A percentile compares a stretch with the other conserved stretches of the same genome.
phyloP scores from a whole-genome alignment of 2,113 vertebrate species.

The Thymallus thymallus region DNA sequence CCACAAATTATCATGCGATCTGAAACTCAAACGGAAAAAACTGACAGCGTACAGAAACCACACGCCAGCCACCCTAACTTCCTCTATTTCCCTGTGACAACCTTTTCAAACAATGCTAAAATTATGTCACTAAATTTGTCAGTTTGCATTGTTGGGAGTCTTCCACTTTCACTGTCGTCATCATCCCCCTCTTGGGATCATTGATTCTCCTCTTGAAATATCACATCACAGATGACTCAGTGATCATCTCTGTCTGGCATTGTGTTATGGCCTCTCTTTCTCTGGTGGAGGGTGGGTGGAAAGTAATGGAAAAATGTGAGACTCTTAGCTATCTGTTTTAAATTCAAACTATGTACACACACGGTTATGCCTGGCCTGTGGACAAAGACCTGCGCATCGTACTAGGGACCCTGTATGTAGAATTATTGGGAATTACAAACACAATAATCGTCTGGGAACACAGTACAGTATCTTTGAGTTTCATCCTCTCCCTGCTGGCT shows the following conservation, averaged over 20 bases:
- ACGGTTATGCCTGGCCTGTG: neutral
- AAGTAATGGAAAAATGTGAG: neutral
- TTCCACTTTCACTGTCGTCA: constrained; percentile 46
- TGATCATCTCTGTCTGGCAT: neutral
- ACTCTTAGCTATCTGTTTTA: too few relatives aligned
- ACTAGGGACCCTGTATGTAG: neutral
- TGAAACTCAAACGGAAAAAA: constrained; percentile 28
- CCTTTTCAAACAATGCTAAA: neutral
- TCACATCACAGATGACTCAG: constrained; percentile 42
- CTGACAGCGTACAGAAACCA: constrained; percentile 27
- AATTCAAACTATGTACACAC: neutral
- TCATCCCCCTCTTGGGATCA: neutral
- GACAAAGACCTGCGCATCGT: neutral
- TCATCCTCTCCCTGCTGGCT: constrained; percentile 38
- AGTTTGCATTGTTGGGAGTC: constrained; percentile 1
- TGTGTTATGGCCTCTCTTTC: neutral
- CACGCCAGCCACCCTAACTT: constrained; percentile 40
- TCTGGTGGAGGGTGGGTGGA: neutral
- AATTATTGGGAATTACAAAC: neutral
- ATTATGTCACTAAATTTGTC: neutral
- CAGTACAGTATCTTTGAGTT: constrained; percentile 48
- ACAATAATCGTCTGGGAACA: constrained; percentile 37
- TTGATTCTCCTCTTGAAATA: neutral
- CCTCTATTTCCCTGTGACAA: constrained; percentile 26
- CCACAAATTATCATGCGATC: neutral